Evolutionary conservation across 2,888 invertebrate genomes (phyloP).

Genomic region (Rhamphomyia laevipes): DNA sequence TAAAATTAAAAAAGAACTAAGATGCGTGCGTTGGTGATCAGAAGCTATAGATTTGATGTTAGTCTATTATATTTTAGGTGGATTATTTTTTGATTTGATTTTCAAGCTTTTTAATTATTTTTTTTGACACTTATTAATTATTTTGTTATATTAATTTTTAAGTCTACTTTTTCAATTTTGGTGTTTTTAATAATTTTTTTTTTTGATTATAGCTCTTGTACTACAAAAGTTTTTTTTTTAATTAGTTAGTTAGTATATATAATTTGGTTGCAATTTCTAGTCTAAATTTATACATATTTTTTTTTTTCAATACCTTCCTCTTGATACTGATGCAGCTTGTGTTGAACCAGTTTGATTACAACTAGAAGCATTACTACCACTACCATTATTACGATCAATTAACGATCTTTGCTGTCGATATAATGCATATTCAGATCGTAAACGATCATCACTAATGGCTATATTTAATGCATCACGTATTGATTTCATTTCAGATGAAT

Average conservation of each 20-base stretch:
- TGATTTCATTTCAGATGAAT: conserved; percentile 19
- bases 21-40: not conserved
- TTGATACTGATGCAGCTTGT: conserved; percentile 16
- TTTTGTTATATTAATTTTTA: not conserved
- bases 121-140: conserved; percentile 1
- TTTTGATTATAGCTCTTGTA: not conserved
- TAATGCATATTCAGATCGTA: conserved; percentile 16
- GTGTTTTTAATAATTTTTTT: not conserved
- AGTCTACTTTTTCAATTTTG: conserved; percentile 12
- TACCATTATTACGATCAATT: not conserved
- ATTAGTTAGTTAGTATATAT: not conserved
- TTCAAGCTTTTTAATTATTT: not conserved
- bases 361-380: not conserved
- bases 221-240: not conserved
- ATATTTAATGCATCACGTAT: conserved; percentile 9
- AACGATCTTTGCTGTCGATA: conserved; percentile 21
- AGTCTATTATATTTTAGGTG: no score
- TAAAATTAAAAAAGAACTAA: no score
- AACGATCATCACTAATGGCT: conserved; percentile 14
- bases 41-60: not conserved
- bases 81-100: no score
- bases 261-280: not conserved
- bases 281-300: not conserved
- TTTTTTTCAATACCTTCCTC: conserved; percentile 31
- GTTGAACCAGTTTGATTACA: not conserved